Evolutionary conservation across 1,140 invertebrate species (phyloP), one percentile per base, ranked within the genome.

Genomic region (Macrobrachium nipponense): DNA sequence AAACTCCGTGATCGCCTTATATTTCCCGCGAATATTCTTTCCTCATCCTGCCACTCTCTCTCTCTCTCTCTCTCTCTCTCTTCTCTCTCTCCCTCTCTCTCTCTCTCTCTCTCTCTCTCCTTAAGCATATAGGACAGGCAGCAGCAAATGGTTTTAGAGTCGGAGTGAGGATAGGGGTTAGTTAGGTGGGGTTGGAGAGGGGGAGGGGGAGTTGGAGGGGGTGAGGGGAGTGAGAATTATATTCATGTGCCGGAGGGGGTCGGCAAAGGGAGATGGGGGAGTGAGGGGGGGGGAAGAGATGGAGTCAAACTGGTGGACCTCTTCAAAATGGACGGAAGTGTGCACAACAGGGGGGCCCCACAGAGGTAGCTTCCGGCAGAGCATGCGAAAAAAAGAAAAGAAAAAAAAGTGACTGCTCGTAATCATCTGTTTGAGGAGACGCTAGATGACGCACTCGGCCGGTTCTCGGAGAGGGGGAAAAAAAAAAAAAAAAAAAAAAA

Each of bases 41-140:
- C 58, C 58, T 61, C 58, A 20, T 60, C 58, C 77, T 27, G 27
- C 20, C 14, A 51, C 51, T 23, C 23, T 60, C 77, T 79, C 51
- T n/a, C n/a, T n/a, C n/a, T n/a, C n/a, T n/a, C n/a, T 60, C 60
- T 60, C 77, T 61, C 77, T 60, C 59, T 23, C 18, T 80, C 78
- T 61, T 73, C 27, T 36, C 70, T 73, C 70, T 73, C 70, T 73
- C 27, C 11, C 70, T 36, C 27, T 73, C 70, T 36, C 18, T 73
- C 70, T 73, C 70, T 73, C 27, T 73, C 27, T 36, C 70, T 73
- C 70, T 36, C 27, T 73, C 27, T 73, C 70, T 73, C 70, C 44
- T 43, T 36, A 18, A 27, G 70, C 23, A n/a, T 18, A 18, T 20
- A 20, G 17, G 43, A 18, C 43, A 36, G 70, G 43, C 27, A 18